These are phyloP conservation scores for Orthosia incerta DNA, from an alignment of 2,888 invertebrate genomes.

Conservation along the genomic window DNA sequence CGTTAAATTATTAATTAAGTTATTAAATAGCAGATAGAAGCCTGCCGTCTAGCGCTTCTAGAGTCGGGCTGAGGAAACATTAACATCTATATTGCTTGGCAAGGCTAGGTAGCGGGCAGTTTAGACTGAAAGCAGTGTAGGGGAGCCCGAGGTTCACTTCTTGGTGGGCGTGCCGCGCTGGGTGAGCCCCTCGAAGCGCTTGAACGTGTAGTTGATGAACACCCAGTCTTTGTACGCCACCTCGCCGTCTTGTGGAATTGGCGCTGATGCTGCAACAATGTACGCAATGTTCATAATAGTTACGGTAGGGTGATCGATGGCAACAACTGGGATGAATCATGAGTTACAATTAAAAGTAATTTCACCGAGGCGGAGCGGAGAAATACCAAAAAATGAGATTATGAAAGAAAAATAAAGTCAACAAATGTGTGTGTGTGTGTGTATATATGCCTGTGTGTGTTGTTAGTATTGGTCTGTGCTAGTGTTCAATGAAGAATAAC, in stretches of 20 bases:
- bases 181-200: conserved; percentile 99
- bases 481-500: too few species aligned
- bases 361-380: background rate
- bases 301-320: conserved; percentile 14
- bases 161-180: conserved; percentile 96
- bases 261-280: conserved; percentile 94
- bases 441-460: too few species aligned
- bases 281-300: conserved; percentile 65
- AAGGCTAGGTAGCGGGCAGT: conserved; percentile 50
- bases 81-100: conserved; percentile 50
- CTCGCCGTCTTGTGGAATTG: conserved; percentile 97
- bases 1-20: conserved; percentile 37
- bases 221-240: conserved; percentile 99
- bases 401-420: too few species aligned
- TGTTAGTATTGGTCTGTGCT: too few species aligned
- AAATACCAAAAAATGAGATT: background rate
- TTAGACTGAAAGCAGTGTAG: conserved; percentile 63
- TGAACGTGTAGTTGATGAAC: conserved; percentile 99
- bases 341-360: background rate
- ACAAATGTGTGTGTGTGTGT: too few species aligned
- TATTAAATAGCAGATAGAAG: conserved; percentile 45
- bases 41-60: conserved; percentile 47
- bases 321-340: background rate
- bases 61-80: conserved; percentile 26
- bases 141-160: conserved; percentile 88